Evolutionary conservation across 2,888 invertebrate genomes (phyloP).

Genomic region (Heteropelma amictum): DNA sequence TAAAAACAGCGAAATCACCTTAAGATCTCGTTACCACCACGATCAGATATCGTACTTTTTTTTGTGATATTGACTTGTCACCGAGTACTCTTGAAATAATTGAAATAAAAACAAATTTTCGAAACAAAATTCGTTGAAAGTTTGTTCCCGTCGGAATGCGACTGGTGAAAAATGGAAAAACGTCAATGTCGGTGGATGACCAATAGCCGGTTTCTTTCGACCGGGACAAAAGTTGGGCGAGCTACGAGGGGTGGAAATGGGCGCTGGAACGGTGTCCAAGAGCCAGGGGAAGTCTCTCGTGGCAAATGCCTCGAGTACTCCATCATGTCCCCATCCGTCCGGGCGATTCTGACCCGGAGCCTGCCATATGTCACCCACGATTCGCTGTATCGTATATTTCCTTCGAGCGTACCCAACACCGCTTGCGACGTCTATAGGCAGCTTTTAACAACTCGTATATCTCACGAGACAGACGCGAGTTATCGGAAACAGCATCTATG

Average conservation of each 20-base stretch:
- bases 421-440: not conserved
- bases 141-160: no score
- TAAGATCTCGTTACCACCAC: no score
- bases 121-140: no score
- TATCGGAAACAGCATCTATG: no score
- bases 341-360: slow-evolving; percentile 73
- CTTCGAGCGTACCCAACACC: slow-evolving; percentile 24
- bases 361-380: slow-evolving; percentile 73
- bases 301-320: slow-evolving; percentile 70
- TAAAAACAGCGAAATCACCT: no score
- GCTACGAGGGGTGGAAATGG: slow-evolving; percentile 25
- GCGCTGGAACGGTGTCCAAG: slow-evolving; percentile 7
- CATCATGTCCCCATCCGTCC: slow-evolving; percentile 71
- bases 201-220: slow-evolving; percentile 2
- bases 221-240: not conserved
- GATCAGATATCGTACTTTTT: no score
- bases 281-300: slow-evolving; percentile 46
- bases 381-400: slow-evolving; percentile 61
- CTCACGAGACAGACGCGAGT: no score
- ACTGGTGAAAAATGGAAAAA: not conserved
- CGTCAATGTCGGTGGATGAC: not conserved
- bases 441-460: no score
- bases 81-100: no score
- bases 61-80: no score
- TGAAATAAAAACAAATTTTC: no score